Evolutionary conservation across 2,797 vertebrate species (phyloP), one percentile per base, ranked within the genome.

Genomic region (Argya squamiceps): DNA sequence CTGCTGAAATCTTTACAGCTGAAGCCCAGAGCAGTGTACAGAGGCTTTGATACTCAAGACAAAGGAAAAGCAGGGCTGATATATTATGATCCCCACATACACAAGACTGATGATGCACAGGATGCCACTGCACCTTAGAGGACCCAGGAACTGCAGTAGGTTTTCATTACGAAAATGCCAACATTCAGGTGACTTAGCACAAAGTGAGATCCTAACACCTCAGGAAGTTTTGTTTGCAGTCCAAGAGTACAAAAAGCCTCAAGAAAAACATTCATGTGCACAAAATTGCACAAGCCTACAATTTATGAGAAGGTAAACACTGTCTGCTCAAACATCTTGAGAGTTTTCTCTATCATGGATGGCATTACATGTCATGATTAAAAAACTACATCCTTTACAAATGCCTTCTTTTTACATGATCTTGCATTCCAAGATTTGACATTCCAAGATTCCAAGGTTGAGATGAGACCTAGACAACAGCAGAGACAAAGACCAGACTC

Each of bases 121-220:
- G 34, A 89, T 26, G 21, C 6, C 36, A 26, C 15, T 58, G 27
- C 21, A n/a, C 7, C 37, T 24, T 1, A 39, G 37, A 44, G 60
- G 53, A 75, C 17, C 5, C 20, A 39, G 24, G 29, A 84, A 53
- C 0, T 44, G n/a, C 19, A 32, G 7, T 2, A 53, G 1, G 9
- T n/a, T 82, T 74, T 55, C 26, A 17, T 22, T 30, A 56, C 0
- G 0, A 73, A 65, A 83, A 83, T 3, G 4, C 3, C 47, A 81
- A 14, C 53, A 93, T 30, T 17, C 50, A 84, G 26, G 21, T 62
- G n/a, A 46, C 37, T 58, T 24, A 11, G 17, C 15, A 21, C 17
- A 15, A 81, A 69, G 22, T 7, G 43, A 92, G 44, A 89, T 36
- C 12, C 23, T 63, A 22, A 77, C 30, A 69, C 30, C 30, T 44